A percentile compares a stretch with the other conserved stretches of the same genome.
Evolutionary conservation across 2,113 vertebrate species (phyloP).

Genomic region (Corydoras maculifer): DNA sequence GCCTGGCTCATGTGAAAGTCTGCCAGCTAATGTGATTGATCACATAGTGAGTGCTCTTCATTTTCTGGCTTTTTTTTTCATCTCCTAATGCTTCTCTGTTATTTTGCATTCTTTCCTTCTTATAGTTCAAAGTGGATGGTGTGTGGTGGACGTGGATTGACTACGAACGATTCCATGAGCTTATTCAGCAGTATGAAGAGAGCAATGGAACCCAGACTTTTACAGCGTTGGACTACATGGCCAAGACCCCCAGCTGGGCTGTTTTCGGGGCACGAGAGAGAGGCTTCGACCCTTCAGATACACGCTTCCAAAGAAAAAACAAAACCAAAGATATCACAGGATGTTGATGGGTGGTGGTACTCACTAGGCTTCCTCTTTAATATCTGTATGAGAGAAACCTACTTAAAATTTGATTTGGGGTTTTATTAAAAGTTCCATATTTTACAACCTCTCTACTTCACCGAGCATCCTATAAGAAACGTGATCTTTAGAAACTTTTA

Average conservation of each 20-base stretch:
- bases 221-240: slow-evolving; percentile 73
- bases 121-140: slow-evolving; percentile 78
- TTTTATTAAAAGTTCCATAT: not conserved
- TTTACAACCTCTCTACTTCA: not conserved
- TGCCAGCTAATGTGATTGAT: not conserved
- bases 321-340: slow-evolving; percentile 79
- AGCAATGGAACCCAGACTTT: slow-evolving; percentile 65
- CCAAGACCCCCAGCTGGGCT: slow-evolving; percentile 82
- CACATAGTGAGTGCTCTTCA: not conserved
- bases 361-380: not conserved
- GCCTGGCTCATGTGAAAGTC: not conserved
- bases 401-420: not conserved
- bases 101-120: not conserved
- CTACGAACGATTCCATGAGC: slow-evolving; percentile 81
- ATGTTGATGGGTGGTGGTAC: slow-evolving; percentile 63
- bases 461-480: too few species aligned
- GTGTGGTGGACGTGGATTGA: slow-evolving; percentile 93
- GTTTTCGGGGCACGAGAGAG: slow-evolving; percentile 76
- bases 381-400: not conserved
- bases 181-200: slow-evolving; percentile 59
- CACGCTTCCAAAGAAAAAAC: slow-evolving; percentile 75
- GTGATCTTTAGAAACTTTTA: too few species aligned
- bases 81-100: not conserved
- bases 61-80: too few species aligned
- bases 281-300: slow-evolving; percentile 84